These are phyloP conservation scores for Asarcornis scutulata DNA, from an alignment of 2,113 vertebrate genomes.

Conservation along the genomic window DNA sequence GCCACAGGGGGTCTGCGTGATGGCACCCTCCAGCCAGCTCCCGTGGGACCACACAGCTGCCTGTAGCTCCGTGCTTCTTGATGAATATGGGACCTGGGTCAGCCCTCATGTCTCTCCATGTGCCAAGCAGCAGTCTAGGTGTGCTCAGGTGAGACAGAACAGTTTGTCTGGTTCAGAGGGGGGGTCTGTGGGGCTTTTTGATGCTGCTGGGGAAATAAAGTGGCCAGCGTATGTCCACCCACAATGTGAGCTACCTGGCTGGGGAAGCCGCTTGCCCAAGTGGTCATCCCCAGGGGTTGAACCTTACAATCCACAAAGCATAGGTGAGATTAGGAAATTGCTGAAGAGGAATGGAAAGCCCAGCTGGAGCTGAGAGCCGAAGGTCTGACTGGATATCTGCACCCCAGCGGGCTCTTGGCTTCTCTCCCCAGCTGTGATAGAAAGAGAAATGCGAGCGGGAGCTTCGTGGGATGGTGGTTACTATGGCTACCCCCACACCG, in stretches of 20 bases:
- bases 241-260: background rate
- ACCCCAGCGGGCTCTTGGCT: conserved; percentile 39
- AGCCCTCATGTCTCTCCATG: rapidly evolving
- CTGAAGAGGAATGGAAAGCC: background rate
- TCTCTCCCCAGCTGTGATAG: conserved; percentile 60
- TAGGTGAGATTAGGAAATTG: background rate
- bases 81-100: background rate
- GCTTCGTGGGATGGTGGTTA: conserved; percentile 75
- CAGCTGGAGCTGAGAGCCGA: background rate
- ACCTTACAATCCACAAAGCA: background rate
- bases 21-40: background rate
- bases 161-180: background rate
- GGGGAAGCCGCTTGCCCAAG: rapidly evolving
- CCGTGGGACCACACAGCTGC: background rate
- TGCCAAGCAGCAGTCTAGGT: background rate
- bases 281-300: background rate
- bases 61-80: rapidly evolving
- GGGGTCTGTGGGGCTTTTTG: background rate
- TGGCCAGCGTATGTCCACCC: rapidly evolving
- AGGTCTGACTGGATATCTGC: background rate
- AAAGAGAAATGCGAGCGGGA: conserved; percentile 53
- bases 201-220: background rate
- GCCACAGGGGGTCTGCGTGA: background rate
- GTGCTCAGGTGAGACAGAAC: background rate
- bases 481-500: conserved; percentile 77